Base-by-base conservation (phyloP, 2,797 vertebrate species). In the Danio choprae region DNA sequence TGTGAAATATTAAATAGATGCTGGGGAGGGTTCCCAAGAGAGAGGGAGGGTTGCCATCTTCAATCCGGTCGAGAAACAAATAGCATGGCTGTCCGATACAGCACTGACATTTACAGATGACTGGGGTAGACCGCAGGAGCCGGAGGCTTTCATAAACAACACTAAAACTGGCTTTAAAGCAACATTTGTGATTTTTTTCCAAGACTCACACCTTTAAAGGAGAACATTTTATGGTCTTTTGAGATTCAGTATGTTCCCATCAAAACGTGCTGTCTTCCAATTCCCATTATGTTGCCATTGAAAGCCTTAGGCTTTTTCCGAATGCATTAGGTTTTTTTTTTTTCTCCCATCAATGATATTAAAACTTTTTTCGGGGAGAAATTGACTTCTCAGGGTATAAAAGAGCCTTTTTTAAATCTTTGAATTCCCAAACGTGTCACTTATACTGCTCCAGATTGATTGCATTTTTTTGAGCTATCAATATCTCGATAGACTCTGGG, bases 1-100 rank as follows among this genome's bases (percentile, higher is more conserved):
- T 92, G 90, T 94, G 89, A 94, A 94, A 94, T 94, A 94, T 94
- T 94, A 93, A 94, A 89, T 90, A 93, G 93, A 90, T 88, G 88
- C 90, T 86, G 87, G 81, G 73, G 92, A 91, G 68, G 46, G 90
- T 87, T 93, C 92, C 93, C 91, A 85, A 87, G 88, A 89, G 92
- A 89, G 87, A 77, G 58, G 79, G 62, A 83, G 73, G 82, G 81
- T 90, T 93, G 92, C 91, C 92, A 91, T 90, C 90, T 92, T 86
- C 91, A 93, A 92, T 94, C 88, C 84, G 80, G 84, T 84, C 86
- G 77, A 70, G 83, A 89, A 91, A 90, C 90, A 91, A 93, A 92
- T 68, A 87, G 84, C 88, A 76, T 77, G 80, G 83, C 71, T 36
- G 82, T 81, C 83, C 48, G 40, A 81, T 56, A 48, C 72, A 13